Evolutionary conservation across 2,113 vertebrate species (phyloP).

Genomic region (Hassar affinis): DNA sequence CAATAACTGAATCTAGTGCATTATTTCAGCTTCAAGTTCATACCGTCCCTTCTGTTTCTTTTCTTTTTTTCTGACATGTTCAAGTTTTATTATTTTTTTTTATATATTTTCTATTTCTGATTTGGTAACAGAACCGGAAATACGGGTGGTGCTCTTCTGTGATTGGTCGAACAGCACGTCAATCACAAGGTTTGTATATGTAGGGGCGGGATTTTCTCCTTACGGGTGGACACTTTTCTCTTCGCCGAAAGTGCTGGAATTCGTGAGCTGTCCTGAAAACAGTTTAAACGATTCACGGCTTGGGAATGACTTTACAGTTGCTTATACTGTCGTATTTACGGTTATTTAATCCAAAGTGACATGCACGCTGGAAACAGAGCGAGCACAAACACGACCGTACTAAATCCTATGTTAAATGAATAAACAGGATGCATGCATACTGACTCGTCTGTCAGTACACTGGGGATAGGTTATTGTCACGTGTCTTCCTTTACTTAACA

Average conservation of each 20-base stretch:
- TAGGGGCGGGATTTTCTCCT: constrained; percentile 47
- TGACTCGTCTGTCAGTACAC: not conserved
- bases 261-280: not conserved
- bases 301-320: too few relatives aligned
- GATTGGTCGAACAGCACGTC: constrained; percentile 61
- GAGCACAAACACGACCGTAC: too few relatives aligned
- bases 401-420: not conserved
- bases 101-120: constrained; percentile 53
- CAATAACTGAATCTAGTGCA: constrained; percentile 53
- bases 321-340: not conserved
- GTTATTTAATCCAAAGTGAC: not conserved
- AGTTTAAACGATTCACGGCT: not conserved
- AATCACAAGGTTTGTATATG: constrained; percentile 34
- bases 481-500: not conserved
- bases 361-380: not conserved
- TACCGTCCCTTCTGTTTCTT: constrained; percentile 72
- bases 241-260: constrained; percentile 41
- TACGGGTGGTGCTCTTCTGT: constrained; percentile 23
- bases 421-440: not conserved
- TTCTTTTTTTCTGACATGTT: constrained; percentile 64
- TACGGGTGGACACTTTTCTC: not conserved
- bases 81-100: constrained; percentile 52
- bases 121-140: constrained; percentile 68
- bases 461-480: too few relatives aligned
- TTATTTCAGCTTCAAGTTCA: constrained; percentile 71